Conservation (phyloP, 2,888 invertebrate genomes). For the Erebia aethiops region DNA sequence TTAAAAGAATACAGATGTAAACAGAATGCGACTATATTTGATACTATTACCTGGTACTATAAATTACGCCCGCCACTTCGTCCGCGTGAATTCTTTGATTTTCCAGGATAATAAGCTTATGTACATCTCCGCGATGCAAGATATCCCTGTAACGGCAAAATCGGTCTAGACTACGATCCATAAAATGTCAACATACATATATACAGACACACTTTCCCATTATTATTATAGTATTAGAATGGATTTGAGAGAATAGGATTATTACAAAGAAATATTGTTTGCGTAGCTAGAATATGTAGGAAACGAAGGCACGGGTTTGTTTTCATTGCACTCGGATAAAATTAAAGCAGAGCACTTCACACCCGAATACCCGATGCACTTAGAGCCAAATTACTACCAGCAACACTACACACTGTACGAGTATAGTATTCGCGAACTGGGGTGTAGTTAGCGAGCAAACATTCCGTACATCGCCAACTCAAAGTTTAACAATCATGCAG, state of each 20-base stretch:
- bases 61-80: too few species aligned
- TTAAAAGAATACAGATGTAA: too few species aligned
- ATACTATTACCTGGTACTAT: too few species aligned
- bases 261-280: background rate
- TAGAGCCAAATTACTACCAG: slow-evolving; percentile 16
- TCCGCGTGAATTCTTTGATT: too few species aligned
- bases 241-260: background rate
- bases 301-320: slow-evolving; percentile 6
- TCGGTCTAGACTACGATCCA: too few species aligned
- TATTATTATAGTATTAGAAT: too few species aligned
- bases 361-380: slow-evolving; percentile 33
- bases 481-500: background rate
- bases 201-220: too few species aligned
- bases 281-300: background rate
- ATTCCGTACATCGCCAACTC: background rate
- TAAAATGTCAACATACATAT: too few species aligned
- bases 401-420: slow-evolving; percentile 2
- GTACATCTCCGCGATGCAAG: too few species aligned
- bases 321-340: slow-evolving; percentile 31
- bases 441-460: slow-evolving; percentile 8
- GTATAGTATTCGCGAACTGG: slow-evolving; percentile 1
- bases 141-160: too few species aligned
- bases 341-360: slow-evolving; percentile 33
- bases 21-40: too few species aligned
- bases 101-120: too few species aligned